Evolutionary conservation across 2,797 vertebrate genomes (phyloP).

Genomic region (Falco naumanni): DNA sequence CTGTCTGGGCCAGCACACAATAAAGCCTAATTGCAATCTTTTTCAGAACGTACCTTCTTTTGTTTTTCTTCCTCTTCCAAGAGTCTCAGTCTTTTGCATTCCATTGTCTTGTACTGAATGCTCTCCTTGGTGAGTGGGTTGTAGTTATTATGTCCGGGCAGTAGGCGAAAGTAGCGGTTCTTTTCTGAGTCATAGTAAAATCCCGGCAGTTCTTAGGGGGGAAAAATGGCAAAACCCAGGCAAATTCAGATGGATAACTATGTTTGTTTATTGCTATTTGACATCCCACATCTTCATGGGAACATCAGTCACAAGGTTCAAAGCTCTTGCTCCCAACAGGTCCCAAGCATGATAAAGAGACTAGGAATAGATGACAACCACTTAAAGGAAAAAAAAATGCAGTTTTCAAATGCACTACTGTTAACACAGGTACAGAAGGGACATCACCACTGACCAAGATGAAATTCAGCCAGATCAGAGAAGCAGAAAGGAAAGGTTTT

Average conservation of each 20-base stretch:
- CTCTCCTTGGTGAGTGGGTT: constrained; percentile 93
- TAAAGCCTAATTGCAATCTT: background rate
- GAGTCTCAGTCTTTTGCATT: constrained; percentile 83
- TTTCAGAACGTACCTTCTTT: constrained; percentile 79
- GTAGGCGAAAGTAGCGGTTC: constrained; percentile 94
- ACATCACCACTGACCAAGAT: background rate
- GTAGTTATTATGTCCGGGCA: constrained; percentile 96
- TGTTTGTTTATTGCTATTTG: background rate
- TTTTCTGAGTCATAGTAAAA: constrained; percentile 97
- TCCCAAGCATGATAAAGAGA: background rate
- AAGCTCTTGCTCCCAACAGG: background rate
- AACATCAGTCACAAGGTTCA: background rate
- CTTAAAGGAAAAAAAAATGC: background rate
- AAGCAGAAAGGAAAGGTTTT: background rate
- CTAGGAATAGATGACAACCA: background rate
- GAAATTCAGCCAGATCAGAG: background rate
- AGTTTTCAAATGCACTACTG: background rate
- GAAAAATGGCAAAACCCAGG: background rate
- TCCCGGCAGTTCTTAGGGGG: constrained; percentile 87
- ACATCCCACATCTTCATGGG: background rate
- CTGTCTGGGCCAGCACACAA: background rate
- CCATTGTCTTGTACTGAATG: constrained; percentile 84
- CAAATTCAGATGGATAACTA: background rate
- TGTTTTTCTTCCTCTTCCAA: constrained; percentile 86
- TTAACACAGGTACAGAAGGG: background rate